Evolutionary conservation across 2,888 invertebrate species (phyloP).

Genomic region (Sipha maydis): DNA sequence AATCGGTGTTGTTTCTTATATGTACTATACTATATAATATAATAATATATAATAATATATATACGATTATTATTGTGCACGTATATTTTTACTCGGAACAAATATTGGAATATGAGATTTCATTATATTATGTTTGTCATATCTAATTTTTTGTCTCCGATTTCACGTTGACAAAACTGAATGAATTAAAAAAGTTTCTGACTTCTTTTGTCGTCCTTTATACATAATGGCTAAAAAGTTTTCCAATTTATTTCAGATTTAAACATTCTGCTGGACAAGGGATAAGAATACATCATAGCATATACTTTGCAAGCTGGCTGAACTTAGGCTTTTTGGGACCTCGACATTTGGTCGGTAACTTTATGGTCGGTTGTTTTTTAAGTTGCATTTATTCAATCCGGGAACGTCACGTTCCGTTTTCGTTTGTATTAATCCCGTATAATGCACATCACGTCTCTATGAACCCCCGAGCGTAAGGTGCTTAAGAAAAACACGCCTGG

Average conservation of each 20-base stretch:
- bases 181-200: slow-evolving; percentile 49
- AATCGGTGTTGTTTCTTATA: no score
- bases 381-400: slow-evolving; percentile 59
- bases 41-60: not conserved
- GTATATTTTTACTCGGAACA: no score
- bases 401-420: slow-evolving; percentile 44
- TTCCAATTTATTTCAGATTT: slow-evolving; percentile 61
- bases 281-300: slow-evolving; percentile 32
- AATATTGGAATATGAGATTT: no score
- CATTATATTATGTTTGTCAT: not conserved
- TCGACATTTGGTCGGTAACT: slow-evolving; percentile 41
- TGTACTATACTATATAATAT: no score
- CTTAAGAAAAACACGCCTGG: slow-evolving; percentile 45
- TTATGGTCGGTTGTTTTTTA: slow-evolving; percentile 56
- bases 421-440: slow-evolving; percentile 49
- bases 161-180: slow-evolving; percentile 14
- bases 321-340: slow-evolving; percentile 23
- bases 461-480: slow-evolving; percentile 29
- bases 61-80: not conserved
- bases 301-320: not conserved
- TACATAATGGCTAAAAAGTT: slow-evolving; percentile 42
- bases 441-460: slow-evolving; percentile 49
- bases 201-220: slow-evolving; percentile 26
- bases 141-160: slow-evolving; percentile 11
- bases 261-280: slow-evolving; percentile 52